A percentile compares a stretch with the other conserved stretches of the same genome.
Evolutionary conservation across 2,888 invertebrate genomes (phyloP).

Genomic region (Amblyjoppa fuscipennis): DNA sequence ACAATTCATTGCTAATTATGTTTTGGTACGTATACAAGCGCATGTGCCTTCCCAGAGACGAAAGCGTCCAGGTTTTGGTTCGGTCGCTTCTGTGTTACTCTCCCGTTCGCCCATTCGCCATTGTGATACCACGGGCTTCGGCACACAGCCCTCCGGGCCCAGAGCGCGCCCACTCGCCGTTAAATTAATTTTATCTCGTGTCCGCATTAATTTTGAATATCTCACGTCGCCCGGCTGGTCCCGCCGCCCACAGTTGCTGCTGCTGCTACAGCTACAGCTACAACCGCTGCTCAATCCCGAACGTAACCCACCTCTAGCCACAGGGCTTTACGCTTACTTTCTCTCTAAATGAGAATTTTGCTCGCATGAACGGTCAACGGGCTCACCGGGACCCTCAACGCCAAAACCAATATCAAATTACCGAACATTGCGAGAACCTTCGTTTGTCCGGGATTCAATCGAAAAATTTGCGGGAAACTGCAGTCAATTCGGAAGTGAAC

Average conservation of each 20-base stretch:
- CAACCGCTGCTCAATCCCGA: not conserved
- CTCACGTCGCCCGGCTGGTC: slow-evolving; percentile 53
- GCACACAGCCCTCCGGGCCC: slow-evolving; percentile 80
- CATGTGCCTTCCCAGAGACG: slow-evolving; percentile 72
- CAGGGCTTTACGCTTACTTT: slow-evolving; percentile 67
- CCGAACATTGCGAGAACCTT: not conserved
- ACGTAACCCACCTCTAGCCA: slow-evolving; percentile 39
- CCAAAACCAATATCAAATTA: slow-evolving; percentile 36
- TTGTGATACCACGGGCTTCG: slow-evolving; percentile 83
- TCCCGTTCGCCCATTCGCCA: slow-evolving; percentile 79
- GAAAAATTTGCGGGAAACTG: not conserved
- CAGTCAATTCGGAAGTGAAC: not conserved
- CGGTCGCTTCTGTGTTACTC: slow-evolving; percentile 72
- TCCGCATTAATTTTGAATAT: slow-evolving; percentile 82
- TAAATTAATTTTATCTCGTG: slow-evolving; percentile 85
- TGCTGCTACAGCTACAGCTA: not conserved
- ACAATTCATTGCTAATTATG: slow-evolving; percentile 85
- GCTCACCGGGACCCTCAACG: slow-evolving; percentile 32
- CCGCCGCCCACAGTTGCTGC: slow-evolving; percentile 3
- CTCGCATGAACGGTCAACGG: slow-evolving; percentile 42
- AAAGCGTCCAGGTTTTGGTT: slow-evolving; percentile 70
- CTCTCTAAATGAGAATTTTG: slow-evolving; percentile 67
- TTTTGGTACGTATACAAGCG: slow-evolving; percentile 79
- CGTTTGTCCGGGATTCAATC: not conserved
- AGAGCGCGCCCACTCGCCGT: slow-evolving; percentile 79